A percentile compares a stretch with the other conserved stretches of the same genome.
These are phyloP conservation scores for Aspidapion aeneum DNA, from an alignment of 2,888 invertebrate species.

Conservation along the genomic window DNA sequence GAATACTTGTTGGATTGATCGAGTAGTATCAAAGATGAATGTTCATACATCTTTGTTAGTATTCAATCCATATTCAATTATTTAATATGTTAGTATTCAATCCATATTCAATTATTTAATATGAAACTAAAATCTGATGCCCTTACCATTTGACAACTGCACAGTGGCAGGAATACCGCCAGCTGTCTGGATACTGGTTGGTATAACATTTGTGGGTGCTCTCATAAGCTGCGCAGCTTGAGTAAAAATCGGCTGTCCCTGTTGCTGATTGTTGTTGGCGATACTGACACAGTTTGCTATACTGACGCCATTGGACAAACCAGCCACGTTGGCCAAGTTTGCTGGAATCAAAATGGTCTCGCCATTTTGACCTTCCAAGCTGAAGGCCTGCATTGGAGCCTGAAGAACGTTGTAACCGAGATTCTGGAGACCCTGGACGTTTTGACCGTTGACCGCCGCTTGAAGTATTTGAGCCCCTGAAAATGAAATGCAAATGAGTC, in stretches of 20 bases:
- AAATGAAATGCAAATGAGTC: too few relatives aligned
- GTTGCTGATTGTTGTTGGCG: conserved; percentile 42
- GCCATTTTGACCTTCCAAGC: conserved; percentile 75
- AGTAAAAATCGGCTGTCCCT: conserved; percentile 54
- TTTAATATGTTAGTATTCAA: too few relatives aligned
- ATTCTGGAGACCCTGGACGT: neutral
- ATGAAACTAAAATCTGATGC: too few relatives aligned
- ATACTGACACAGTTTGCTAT: too few relatives aligned
- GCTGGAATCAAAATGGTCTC: conserved; percentile 90
- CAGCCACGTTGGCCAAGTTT: conserved; percentile 49
- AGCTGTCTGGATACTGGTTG: conserved; percentile 51
- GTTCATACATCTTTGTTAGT: too few relatives aligned
- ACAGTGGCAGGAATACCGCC: conserved; percentile 58
- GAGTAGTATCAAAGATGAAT: too few relatives aligned
- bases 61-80: too few relatives aligned
- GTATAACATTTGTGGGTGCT: conserved; percentile 58
- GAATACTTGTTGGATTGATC: too few relatives aligned
- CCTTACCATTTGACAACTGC: conserved; percentile 67
- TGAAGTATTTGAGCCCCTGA: neutral
- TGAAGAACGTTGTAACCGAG: neutral
- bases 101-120: too few relatives aligned
- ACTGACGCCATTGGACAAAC: too few relatives aligned
- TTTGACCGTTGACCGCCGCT: neutral
- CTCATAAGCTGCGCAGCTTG: conserved; percentile 69
- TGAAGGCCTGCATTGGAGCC: conserved; percentile 66